These are phyloP conservation scores for Drosophila gunungcola DNA, from an alignment of 1,140 invertebrate species.

Conservation along the genomic window DNA sequence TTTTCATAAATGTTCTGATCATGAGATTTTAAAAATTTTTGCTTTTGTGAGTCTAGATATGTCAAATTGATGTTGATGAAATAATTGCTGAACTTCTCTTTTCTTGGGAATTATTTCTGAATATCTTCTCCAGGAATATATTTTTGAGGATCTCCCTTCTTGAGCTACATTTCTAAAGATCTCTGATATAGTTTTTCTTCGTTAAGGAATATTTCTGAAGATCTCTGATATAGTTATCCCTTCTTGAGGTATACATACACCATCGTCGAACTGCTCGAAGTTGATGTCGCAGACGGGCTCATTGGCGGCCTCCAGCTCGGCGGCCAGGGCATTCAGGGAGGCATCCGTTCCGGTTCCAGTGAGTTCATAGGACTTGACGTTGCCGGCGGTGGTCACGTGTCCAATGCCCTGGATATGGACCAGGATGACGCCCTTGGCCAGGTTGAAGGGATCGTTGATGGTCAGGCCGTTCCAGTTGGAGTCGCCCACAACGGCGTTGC, in stretches of 20 bases:
- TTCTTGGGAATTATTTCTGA: too few relatives aligned
- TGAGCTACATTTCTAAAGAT: too few relatives aligned
- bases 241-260: slow-evolving; percentile 84
- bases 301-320: slow-evolving; percentile 66
- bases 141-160: too few relatives aligned
- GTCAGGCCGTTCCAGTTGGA: slow-evolving; percentile 89
- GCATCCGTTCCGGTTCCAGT: slow-evolving; percentile 51
- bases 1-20: too few relatives aligned
- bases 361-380: slow-evolving; percentile 69
- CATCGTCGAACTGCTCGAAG: slow-evolving; percentile 88
- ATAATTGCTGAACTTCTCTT: too few relatives aligned
- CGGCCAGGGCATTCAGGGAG: slow-evolving; percentile 57
- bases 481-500: slow-evolving; percentile 87
- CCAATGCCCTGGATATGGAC: slow-evolving; percentile 90
- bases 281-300: slow-evolving; percentile 86
- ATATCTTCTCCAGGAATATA: too few relatives aligned
- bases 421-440: slow-evolving; percentile 91
- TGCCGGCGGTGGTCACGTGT: slow-evolving; percentile 85
- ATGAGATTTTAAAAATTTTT: too few relatives aligned
- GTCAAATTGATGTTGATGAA: too few relatives aligned
- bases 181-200: neutral
- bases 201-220: neutral
- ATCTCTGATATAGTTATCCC: neutral
- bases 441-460: slow-evolving; percentile 90
- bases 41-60: too few relatives aligned